Conservation (phyloP, 2,113 vertebrate genomes). For the Ia io region DNA sequence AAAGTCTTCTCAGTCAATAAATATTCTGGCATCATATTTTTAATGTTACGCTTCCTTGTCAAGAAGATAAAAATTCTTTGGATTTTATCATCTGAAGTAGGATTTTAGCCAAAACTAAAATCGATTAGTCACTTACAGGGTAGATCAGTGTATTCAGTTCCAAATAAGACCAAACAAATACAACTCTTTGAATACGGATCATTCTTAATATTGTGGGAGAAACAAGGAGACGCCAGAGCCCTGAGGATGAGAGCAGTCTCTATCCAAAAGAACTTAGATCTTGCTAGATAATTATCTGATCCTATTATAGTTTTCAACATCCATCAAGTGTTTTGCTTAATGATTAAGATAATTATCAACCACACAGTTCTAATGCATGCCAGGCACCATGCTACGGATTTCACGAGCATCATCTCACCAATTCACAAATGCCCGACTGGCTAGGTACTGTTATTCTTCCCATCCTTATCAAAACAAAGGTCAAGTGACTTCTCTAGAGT, state of each 20-base stretch:
- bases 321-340: not conserved
- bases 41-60: not conserved
- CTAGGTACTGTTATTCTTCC: not conserved
- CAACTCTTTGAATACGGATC: not conserved
- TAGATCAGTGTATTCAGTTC: not conserved
- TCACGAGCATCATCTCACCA: not conserved
- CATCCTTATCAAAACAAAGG: not conserved
- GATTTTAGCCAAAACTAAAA: not conserved
- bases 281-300: not conserved
- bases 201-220: not conserved
- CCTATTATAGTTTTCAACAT: not conserved
- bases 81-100: not conserved
- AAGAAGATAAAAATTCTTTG: not conserved
- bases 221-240: not conserved
- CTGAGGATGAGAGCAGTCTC: not conserved
- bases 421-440: not conserved
- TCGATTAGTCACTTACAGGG: not conserved
- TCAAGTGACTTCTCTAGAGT: not conserved
- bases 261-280: not conserved
- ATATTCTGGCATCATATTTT: not conserved
- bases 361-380: not conserved
- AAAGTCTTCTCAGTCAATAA: not conserved
- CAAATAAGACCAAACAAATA: slow-evolving; percentile 27
- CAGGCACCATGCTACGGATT: not conserved
- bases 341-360: not conserved